These are phyloP conservation scores for Thunnus albacares DNA, from an alignment of 2,797 vertebrate species.

Conservation along the genomic window DNA sequence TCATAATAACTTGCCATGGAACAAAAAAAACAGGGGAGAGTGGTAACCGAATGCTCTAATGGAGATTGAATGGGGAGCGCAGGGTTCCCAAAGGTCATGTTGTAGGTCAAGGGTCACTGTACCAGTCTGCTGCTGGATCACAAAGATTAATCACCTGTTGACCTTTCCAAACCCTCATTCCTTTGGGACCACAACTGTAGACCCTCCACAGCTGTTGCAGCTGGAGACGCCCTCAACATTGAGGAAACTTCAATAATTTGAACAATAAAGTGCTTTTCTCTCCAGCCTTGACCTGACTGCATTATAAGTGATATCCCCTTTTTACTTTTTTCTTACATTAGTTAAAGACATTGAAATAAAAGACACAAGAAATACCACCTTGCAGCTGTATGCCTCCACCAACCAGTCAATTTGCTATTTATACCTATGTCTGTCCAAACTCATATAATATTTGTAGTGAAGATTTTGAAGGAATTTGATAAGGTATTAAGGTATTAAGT, in stretches of 20 bases:
- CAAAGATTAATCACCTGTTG: constrained; percentile 67
- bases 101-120: constrained; percentile 55
- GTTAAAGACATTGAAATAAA: no score
- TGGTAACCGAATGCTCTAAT: constrained; percentile 18
- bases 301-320: neutral
- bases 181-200: constrained; percentile 22
- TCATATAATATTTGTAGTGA: no score
- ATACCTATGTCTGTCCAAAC: no score
- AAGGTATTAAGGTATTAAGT: no score
- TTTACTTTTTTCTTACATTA: neutral
- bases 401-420: no score
- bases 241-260: neutral
- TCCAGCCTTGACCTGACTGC: neutral
- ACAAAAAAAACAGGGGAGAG: neutral
- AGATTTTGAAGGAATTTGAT: no score
- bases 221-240: neutral
- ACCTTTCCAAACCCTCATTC: constrained; percentile 36
- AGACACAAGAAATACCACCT: no score
- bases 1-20: neutral
- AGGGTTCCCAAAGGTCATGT: constrained; percentile 44
- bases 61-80: constrained; percentile 20
- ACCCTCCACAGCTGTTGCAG: constrained; percentile 28
- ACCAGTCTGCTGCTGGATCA: constrained; percentile 36
- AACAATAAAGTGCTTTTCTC: neutral
- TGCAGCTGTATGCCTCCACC: no score